Evolutionary conservation across 2,888 invertebrate species (phyloP), one percentile per base, ranked within the genome.

Genomic region (Drosophila lutescens): DNA sequence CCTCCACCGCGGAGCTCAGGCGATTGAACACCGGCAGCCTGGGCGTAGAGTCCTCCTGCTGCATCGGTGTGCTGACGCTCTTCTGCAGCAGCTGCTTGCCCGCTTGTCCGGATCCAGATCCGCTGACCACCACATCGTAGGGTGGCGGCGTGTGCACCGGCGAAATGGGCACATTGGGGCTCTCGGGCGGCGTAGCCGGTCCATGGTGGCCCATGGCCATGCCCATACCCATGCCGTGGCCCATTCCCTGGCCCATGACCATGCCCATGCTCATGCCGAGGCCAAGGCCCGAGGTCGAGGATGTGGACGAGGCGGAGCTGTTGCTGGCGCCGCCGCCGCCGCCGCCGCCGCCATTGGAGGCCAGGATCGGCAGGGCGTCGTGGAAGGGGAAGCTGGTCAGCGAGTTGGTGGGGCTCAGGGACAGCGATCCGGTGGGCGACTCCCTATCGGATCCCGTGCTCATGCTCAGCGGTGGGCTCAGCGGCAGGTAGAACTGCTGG

Each of bases 21-120:
- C 94, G 93, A 92, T 95, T 95, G 93, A 97, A 97, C 38, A 97
- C 96, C 47, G 97, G 97, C 91, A 97, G 94, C 85, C 97, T 93
- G 55, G 95, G 94, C 60, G 66, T 69, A 69, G 69, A 70, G 71
- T 86, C 84, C 70, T 87, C 84, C 30, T 78, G 76, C 5, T 77
- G 77, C 47, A 50, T 72, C 59, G 66, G 90, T 49, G 91, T 86
- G 60, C 87, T 90, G 56, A 82, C 81, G 67, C 90, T 91, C 75
- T 90, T 91, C 60, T 90, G 90, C 53, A 91, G 76, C 77, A 86
- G 34, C 73, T 84, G 89, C 62, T 88, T 90, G 62, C 17, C n/a
- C 8, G 34, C 40, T 20, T 15, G 10, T 17, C 32, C 44, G 17
- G 15, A 17, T 17, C 12, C 12, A 2, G 34, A 6, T 20, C 34